phyloP scores from a whole-genome alignment of 2,797 vertebrate species.

The Pachyuromys duprasi region DNA sequence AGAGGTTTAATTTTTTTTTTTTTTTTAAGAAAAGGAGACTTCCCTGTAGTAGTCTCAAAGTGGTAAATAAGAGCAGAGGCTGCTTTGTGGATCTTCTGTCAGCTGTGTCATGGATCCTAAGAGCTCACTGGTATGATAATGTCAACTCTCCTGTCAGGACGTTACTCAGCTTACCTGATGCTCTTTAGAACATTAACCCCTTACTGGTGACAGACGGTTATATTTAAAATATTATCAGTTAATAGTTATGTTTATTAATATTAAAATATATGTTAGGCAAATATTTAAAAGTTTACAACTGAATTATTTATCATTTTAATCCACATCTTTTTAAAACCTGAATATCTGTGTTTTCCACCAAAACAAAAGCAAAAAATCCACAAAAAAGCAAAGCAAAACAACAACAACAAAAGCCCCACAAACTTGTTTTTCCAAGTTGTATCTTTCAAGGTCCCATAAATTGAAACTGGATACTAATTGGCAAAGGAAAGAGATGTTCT shows the following conservation, averaged over 20 bases:
- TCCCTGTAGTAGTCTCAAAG: background rate
- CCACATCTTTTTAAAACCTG: background rate
- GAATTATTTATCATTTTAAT: background rate
- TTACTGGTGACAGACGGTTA: background rate
- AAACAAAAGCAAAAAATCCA: background rate
- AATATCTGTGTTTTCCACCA: background rate
- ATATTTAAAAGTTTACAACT: background rate
- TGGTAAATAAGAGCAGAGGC: background rate
- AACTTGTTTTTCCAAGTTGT: background rate
- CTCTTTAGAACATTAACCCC: no score
- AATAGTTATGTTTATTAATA: background rate
- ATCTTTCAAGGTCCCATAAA: background rate
- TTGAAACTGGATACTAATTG: background rate
- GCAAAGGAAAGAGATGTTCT: background rate
- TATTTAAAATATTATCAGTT: background rate
- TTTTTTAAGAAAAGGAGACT: background rate
- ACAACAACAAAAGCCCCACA: no score
- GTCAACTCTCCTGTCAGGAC: background rate
- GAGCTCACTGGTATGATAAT: background rate
- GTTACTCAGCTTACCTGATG: no score
- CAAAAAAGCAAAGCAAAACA: no score
- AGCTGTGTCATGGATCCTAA: background rate
- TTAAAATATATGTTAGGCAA: background rate
- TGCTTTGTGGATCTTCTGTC: background rate
- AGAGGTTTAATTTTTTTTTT: background rate